Percentiles rank a stretch among this genome's conserved stretches.
These are phyloP conservation scores for Bhutanitis thaidina DNA, from an alignment of 2,888 invertebrate genomes.

Conservation along the genomic window DNA sequence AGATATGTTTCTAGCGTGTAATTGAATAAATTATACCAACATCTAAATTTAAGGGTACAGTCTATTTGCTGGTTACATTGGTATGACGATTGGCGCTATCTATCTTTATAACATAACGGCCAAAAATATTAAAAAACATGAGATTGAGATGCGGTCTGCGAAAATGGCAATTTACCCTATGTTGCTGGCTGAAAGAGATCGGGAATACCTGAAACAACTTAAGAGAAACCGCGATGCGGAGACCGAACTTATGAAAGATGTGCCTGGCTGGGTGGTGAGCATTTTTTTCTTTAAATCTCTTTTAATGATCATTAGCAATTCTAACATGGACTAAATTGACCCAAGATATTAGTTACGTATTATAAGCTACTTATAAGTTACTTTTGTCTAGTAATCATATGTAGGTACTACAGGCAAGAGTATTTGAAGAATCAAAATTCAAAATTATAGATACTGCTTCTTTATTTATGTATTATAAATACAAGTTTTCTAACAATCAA, in stretches of 20 bases:
- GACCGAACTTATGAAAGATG: constrained; percentile 91
- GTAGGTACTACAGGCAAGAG: too few species aligned
- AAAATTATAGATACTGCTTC: too few species aligned
- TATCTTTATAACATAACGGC: constrained; percentile 80
- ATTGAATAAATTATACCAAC: not conserved
- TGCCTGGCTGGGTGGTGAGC: constrained; percentile 90
- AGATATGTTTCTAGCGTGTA: too few species aligned
- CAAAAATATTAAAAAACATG: constrained; percentile 72
- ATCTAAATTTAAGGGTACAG: constrained; percentile 73
- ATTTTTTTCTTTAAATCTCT: not conserved
- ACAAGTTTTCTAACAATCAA: too few species aligned
- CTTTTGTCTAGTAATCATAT: too few species aligned
- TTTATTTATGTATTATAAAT: too few species aligned
- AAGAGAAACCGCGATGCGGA: constrained; percentile 91
- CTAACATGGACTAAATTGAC: too few species aligned
- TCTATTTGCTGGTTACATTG: constrained; percentile 81
- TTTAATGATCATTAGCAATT: too few species aligned
- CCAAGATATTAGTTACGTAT: too few species aligned
- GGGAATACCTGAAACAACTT: constrained; percentile 90
- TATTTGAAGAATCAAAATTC: too few species aligned
- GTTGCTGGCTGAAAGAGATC: constrained; percentile 90
- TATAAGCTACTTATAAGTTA: too few species aligned
- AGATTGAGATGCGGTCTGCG: constrained; percentile 88
- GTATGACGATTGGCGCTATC: constrained; percentile 76
- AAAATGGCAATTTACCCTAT: constrained; percentile 88